These are phyloP conservation scores for Phalacrocorax aristotelis DNA, from an alignment of 2,113 vertebrate genomes.

Conservation along the genomic window DNA sequence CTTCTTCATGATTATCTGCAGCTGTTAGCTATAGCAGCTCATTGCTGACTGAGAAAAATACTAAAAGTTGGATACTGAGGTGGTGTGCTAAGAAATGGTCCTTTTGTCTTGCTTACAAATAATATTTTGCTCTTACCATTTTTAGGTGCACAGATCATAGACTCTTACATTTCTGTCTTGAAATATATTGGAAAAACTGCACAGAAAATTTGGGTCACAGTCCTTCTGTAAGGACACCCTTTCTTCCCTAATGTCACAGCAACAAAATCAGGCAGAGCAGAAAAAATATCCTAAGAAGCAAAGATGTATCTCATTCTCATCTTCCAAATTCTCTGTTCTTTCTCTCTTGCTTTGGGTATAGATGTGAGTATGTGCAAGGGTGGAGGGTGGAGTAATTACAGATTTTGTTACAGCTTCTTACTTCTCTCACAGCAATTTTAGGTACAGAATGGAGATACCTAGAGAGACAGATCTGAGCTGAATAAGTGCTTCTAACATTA, in stretches of 20 bases:
- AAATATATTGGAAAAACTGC: not conserved
- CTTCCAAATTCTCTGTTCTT: not conserved
- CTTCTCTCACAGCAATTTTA: not conserved
- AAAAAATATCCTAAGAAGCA: not conserved
- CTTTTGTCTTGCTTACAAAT: not conserved
- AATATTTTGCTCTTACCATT: not conserved
- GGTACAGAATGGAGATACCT: not conserved
- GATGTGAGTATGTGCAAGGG: not conserved
- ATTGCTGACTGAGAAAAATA: not conserved
- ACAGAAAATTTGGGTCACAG: not conserved
- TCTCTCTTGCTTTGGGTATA: not conserved
- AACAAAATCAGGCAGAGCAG: not conserved
- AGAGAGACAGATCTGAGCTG: not conserved
- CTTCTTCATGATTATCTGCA: not conserved
- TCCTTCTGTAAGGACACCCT: not conserved
- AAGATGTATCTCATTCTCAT: not conserved
- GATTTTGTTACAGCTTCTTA: not conserved
- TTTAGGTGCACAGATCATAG: not conserved
- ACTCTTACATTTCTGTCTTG: not conserved
- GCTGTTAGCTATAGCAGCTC: not conserved
- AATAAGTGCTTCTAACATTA: not conserved
- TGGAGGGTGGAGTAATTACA: not conserved
- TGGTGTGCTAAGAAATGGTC: not conserved
- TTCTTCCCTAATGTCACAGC: not conserved
- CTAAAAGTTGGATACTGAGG: not conserved